These are phyloP conservation scores for Antedon bifida DNA, from an alignment of 35 echinoderm and acorn worm species.

Conservation along the genomic window DNA sequence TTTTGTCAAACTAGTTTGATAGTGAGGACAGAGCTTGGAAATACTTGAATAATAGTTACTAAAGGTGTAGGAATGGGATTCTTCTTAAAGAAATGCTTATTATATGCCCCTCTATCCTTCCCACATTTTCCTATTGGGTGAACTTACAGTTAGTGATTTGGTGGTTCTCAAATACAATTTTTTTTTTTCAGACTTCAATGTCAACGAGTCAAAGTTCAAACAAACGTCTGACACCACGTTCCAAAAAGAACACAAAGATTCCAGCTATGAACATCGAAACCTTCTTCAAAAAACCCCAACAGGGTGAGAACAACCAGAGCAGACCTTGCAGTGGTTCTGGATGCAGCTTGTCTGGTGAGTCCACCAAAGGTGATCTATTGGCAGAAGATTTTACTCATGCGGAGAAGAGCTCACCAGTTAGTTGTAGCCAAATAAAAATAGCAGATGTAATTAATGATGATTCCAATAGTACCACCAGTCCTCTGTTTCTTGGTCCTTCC, in stretches of 20 bases:
- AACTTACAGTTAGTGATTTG: no score
- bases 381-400: neutral
- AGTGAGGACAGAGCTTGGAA: no score
- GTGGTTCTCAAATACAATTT: no score
- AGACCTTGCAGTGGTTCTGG: neutral
- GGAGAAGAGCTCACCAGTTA: neutral
- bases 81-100: no score
- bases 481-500: neutral
- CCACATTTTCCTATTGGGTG: no score
- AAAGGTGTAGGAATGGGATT: no score
- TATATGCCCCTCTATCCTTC: no score
- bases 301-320: neutral
- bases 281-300: neutral
- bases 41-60: no score
- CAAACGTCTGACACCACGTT: neutral
- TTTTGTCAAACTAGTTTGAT: no score
- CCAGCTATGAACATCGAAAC: neutral
- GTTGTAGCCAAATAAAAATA: neutral
- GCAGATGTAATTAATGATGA: neutral
- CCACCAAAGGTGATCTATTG: neutral
- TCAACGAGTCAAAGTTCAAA: neutral
- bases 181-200: neutral
- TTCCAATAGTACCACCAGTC: neutral
- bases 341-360: no score
- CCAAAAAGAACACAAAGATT: neutral